These are phyloP conservation scores for Oxyscelio sp. DNA, from an alignment of 2,888 invertebrate genomes.

Conservation along the genomic window DNA sequence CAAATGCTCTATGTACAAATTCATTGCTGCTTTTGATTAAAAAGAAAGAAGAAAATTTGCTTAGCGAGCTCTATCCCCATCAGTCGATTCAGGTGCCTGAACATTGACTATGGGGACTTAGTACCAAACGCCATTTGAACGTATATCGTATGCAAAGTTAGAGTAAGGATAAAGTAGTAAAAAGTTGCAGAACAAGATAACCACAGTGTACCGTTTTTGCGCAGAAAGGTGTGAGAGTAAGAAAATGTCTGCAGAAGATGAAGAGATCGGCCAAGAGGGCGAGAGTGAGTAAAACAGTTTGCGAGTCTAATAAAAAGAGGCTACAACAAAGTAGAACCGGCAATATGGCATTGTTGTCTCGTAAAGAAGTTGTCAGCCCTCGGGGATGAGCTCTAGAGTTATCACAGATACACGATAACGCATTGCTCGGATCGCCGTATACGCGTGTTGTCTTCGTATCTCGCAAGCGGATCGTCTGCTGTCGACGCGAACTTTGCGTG, in stretches of 20 bases:
- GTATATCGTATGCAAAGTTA: no score
- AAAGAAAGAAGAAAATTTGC: conserved; percentile 17
- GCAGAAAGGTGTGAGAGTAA: conserved; percentile 29
- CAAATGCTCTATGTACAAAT: no score
- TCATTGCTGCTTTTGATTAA: no score
- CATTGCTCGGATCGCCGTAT: conserved; percentile 71
- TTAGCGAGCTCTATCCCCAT: conserved; percentile 55
- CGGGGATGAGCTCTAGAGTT: conserved; percentile 74
- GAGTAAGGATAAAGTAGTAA: no score
- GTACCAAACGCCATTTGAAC: conserved; percentile 62
- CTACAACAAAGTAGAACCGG: conserved; percentile 41
- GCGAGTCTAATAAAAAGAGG: conserved; percentile 15
- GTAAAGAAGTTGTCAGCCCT: conserved; percentile 61
- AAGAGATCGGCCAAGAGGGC: no score
- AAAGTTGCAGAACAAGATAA: no score
- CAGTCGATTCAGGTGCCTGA: conserved; percentile 15
- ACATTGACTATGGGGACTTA: conserved; percentile 48
- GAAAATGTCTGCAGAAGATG: no score
- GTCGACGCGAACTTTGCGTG: conserved; percentile 57
- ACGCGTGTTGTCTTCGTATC: conserved; percentile 58
- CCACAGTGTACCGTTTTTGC: no score
- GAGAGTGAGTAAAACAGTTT: no score
- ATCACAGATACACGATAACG: conserved; percentile 77
- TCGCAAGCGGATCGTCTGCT: conserved; percentile 41
- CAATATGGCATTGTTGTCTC: conserved; percentile 68